Conservation (phyloP, 1,140 invertebrate species). For the Pseudomyrmex sp. region DNA sequence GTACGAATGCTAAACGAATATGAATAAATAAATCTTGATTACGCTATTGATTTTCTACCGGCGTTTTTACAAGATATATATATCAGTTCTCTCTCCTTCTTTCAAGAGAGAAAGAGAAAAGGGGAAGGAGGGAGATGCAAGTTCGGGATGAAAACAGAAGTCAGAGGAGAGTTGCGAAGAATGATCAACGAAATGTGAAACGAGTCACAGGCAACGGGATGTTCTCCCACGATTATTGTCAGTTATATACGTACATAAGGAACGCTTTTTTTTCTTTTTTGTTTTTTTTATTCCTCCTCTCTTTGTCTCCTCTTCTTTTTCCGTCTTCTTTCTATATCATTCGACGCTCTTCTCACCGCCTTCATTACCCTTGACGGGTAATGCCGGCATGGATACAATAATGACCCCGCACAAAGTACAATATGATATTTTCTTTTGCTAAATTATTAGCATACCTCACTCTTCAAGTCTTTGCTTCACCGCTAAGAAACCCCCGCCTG, state of each 20-base stretch:
- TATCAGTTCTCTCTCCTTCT: background rate
- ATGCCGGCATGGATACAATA: conserved; percentile 76
- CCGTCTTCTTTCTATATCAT: conserved; percentile 55
- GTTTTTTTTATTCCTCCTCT: conserved; percentile 67
- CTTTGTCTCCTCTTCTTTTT: conserved; percentile 44
- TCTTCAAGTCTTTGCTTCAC: conserved; percentile 59
- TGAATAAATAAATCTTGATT: background rate
- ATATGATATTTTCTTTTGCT: conserved; percentile 74
- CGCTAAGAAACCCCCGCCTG: conserved; percentile 2
- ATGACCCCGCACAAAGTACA: conserved; percentile 70
- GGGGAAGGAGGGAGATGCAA: background rate
- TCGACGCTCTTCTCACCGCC: conserved; percentile 63
- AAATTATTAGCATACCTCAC: conserved; percentile 72
- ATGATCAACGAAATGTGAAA: conserved; percentile 76
- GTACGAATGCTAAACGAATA: conserved; percentile 5
- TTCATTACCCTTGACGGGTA: conserved; percentile 63
- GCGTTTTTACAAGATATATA: background rate
- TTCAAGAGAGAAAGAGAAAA: too few relatives aligned
- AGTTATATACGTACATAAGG: conserved; percentile 65
- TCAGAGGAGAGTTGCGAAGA: conserved; percentile 63
- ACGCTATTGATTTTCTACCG: background rate
- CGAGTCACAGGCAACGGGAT: conserved; percentile 69
- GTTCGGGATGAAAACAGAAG: conserved; percentile 1
- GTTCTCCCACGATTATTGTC: conserved; percentile 75
- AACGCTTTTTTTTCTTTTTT: conserved; percentile 67